phyloP scores from a whole-genome alignment of 2,888 invertebrate species.

The Cynaeus angustus region DNA sequence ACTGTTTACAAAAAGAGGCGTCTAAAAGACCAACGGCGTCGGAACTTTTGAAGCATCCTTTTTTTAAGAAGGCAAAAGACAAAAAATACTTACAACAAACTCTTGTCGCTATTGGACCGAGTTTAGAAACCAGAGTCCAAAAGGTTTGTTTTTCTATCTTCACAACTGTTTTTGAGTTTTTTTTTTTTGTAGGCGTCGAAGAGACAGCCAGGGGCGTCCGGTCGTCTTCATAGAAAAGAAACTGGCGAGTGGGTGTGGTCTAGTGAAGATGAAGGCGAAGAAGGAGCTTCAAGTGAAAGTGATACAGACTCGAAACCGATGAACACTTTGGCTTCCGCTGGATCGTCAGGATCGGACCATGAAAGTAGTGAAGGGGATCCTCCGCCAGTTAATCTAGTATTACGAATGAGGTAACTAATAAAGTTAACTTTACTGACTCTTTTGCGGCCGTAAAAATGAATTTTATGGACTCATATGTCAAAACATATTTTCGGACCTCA shows the following conservation, averaged over 20 bases:
- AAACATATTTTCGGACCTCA: no score
- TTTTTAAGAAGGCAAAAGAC: conserved; percentile 98
- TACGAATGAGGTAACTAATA: conserved; percentile 84
- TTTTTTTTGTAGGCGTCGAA: conserved; percentile 75
- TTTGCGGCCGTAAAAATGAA: no score
- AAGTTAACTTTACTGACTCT: no score
- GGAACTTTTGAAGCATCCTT: conserved; percentile 96
- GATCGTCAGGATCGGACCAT: conserved; percentile 70
- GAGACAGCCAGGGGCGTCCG: conserved; percentile 90
- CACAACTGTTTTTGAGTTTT: conserved; percentile 14
- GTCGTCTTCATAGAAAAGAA: conserved; percentile 91
- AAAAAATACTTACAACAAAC: conserved; percentile 91
- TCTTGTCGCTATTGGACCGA: conserved; percentile 88
- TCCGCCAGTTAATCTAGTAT: conserved; percentile 84
- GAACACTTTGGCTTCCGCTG: conserved; percentile 70
- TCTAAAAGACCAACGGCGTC: conserved; percentile 95
- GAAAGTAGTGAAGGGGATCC: conserved; percentile 69
- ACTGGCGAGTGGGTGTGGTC: conserved; percentile 99
- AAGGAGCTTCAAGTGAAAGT: conserved; percentile 76
- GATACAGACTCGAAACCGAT: conserved; percentile 73
- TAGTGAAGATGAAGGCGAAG: conserved; percentile 89
- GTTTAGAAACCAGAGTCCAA: conserved; percentile 91
- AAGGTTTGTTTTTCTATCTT: conserved; percentile 76
- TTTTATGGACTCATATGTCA: no score
- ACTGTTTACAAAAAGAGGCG: conserved; percentile 97